These are phyloP conservation scores for Clanis bilineata DNA, from an alignment of 2,888 invertebrate genomes.

Conservation along the genomic window DNA sequence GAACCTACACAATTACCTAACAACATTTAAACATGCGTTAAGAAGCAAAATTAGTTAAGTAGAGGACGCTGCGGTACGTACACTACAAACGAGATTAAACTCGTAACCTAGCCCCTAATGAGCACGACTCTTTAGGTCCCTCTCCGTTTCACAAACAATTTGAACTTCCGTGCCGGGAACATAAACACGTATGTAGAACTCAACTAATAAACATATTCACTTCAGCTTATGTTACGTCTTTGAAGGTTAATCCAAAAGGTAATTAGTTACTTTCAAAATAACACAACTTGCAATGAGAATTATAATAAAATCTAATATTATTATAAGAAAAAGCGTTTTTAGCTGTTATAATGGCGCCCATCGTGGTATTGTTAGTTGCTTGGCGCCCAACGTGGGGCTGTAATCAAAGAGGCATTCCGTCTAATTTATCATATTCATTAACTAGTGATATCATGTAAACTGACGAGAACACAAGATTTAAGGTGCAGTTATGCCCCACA, in stretches of 20 bases:
- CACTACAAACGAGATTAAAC: not conserved
- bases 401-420: not conserved
- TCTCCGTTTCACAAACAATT: slow-evolving; percentile 45
- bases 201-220: not conserved
- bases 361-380: too few relatives aligned
- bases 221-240: not conserved
- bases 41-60: not conserved
- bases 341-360: not conserved
- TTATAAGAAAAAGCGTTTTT: not conserved
- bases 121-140: slow-evolving; percentile 21
- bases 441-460: too few relatives aligned
- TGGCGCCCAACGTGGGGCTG: not conserved
- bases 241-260: not conserved
- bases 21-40: not conserved
- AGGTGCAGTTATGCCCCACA: too few relatives aligned
- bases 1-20: not conserved
- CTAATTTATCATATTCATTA: too few relatives aligned
- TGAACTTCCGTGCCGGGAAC: slow-evolving; percentile 29
- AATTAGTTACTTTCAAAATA: too few relatives aligned
- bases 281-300: too few relatives aligned
- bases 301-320: not conserved
- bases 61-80: not conserved
- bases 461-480: too few relatives aligned
- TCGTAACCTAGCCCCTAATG: not conserved
- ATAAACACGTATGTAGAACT: slow-evolving; percentile 37